Percentiles rank a stretch among this genome's conserved stretches.
phyloP scores from a whole-genome alignment of 2,113 vertebrate species.

The Apeltes quadracus region DNA sequence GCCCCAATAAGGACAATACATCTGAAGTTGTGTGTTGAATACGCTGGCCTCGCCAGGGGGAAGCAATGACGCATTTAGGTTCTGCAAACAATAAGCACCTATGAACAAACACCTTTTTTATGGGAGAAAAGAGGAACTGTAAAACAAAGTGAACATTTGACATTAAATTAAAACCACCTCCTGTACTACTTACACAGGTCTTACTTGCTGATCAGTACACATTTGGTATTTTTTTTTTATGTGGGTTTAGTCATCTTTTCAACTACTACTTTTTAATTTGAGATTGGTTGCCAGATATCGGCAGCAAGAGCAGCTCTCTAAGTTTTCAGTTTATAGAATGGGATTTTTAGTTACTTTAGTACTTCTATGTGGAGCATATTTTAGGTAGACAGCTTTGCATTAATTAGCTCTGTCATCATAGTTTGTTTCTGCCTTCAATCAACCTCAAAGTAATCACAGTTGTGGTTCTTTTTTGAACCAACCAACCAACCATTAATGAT shows the following conservation, averaged over 20 bases:
- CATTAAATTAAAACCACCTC: neutral
- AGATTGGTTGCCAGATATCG: neutral
- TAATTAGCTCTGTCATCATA: neutral
- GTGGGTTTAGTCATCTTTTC: neutral
- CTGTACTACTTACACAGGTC: neutral
- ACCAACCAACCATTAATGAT: neutral
- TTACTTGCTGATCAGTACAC: neutral
- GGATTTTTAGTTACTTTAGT: neutral
- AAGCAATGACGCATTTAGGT: neutral
- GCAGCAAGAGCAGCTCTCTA: neutral
- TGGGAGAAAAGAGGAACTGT: neutral
- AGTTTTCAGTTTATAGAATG: neutral
- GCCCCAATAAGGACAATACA: constrained; percentile 21
- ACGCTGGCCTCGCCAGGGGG: neutral
- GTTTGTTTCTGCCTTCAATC: neutral
- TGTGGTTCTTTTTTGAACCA: constrained; percentile 25
- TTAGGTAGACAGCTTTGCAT: neutral
- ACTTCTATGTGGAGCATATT: neutral
- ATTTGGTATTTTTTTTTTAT: neutral
- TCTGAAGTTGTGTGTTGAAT: constrained; percentile 20
- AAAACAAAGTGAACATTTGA: neutral
- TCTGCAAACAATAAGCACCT: constrained; percentile 7
- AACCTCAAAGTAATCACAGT: constrained; percentile 6
- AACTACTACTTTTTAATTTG: neutral
- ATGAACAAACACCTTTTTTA: neutral